Evolutionary conservation across 2,888 invertebrate genomes (phyloP).

Genomic region (Pachydiplax longipennis): DNA sequence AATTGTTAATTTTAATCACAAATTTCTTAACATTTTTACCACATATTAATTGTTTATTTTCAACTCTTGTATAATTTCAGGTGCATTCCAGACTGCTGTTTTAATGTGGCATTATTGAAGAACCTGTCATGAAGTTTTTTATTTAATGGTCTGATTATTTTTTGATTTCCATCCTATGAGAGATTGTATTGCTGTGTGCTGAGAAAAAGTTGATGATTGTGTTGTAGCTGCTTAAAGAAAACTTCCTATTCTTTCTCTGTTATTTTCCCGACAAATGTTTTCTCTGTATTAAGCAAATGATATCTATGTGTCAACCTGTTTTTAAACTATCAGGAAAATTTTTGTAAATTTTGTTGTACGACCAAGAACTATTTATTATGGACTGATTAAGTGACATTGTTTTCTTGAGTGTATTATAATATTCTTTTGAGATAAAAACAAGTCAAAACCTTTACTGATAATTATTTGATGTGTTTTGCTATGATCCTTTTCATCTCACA

Average conservation of each 20-base stretch:
- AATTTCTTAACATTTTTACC: too few relatives aligned
- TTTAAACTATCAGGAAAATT: not conserved
- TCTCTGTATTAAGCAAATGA: not conserved
- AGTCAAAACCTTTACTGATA: not conserved
- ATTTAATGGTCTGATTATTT: not conserved
- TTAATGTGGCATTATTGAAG: not conserved
- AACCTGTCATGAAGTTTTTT: not conserved
- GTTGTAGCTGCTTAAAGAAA: not conserved
- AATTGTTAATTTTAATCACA: too few relatives aligned
- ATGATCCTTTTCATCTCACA: too few relatives aligned
- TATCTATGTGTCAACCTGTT: not conserved
- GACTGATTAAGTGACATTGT: not conserved
- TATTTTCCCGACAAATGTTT: not conserved
- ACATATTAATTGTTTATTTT: too few relatives aligned
- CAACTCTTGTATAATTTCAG: not conserved
- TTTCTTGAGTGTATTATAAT: constrained; percentile 23
- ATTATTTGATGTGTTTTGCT: not conserved
- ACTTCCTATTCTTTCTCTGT: not conserved
- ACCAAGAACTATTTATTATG: constrained; percentile 20
- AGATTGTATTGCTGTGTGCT: not conserved
- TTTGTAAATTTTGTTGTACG: constrained; percentile 32
- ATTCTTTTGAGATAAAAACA: not conserved
- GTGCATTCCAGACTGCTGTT: constrained; percentile 11
- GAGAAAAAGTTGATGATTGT: not conserved
- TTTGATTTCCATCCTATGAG: not conserved